These are phyloP conservation scores for Cyanistes caeruleus DNA, from an alignment of 2,113 vertebrate genomes.

Conservation along the genomic window DNA sequence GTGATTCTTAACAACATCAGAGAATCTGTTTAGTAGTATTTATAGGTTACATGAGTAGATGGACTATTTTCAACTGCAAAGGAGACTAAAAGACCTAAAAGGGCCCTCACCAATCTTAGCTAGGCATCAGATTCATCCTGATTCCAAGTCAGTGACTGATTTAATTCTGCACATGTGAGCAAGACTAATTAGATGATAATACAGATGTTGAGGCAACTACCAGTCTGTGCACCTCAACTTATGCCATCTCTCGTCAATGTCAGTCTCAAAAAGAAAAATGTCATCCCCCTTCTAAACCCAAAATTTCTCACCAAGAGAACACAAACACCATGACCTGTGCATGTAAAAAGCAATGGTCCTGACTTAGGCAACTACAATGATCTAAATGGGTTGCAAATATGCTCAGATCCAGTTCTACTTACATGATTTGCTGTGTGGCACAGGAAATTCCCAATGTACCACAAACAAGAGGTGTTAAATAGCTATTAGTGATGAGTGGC, in stretches of 20 bases:
- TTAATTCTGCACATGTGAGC: background rate
- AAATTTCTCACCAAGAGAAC: background rate
- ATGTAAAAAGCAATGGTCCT: background rate
- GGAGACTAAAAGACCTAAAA: background rate
- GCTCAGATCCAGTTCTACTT: background rate
- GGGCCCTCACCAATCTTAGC: background rate
- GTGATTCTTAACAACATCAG: background rate
- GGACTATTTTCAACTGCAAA: background rate
- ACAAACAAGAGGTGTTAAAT: background rate
- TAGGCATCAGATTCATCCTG: background rate
- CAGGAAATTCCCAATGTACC: slow-evolving; percentile 22
- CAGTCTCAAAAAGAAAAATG: background rate
- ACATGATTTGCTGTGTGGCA: background rate
- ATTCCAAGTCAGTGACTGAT: background rate
- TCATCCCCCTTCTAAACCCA: background rate
- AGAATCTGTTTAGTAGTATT: background rate
- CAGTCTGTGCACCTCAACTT: background rate
- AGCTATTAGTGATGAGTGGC: background rate
- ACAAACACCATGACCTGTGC: background rate
- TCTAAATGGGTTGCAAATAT: background rate
- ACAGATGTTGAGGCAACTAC: background rate
- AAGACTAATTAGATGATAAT: background rate
- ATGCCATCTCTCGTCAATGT: background rate
- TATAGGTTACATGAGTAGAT: background rate
- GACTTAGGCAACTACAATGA: background rate